Base-by-base conservation (phyloP, 1,140 invertebrate species). In the Camponotus vicinus region DNA sequence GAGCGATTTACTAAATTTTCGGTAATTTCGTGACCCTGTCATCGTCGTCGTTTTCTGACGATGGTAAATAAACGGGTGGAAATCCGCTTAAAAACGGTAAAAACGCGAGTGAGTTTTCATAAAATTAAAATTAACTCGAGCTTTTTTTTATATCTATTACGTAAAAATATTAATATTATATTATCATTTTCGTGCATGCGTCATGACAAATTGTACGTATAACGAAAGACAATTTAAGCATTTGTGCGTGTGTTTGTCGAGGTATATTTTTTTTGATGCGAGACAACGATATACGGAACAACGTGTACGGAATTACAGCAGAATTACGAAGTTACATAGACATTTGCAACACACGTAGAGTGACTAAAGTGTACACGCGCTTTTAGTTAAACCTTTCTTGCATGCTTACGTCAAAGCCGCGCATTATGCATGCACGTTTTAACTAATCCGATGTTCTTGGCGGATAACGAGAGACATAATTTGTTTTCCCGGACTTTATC, bases 371-470 rank as follows among this genome's bases (percentile, higher is more conserved):
- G 15, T 34, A 79, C 32, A 42, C 37, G 37, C 21, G 40, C 5
- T 82, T 52, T 59, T 27, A 71, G 37, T 9, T 21, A 52, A 69
- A 9, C 3, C n/a, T n/a, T 18, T 61, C 55, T 71, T 40, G 21
- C 64, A 64, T 21, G 37, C 67, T 73, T 82, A 82, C 67, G 67
- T 82, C 79, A 82, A 82, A 82, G 52, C 11, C 18, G 55, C 37
- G 52, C 40, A 59, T 82, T 82, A 82, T 73, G 67, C 55, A 82
- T 82, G 79, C 79, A 61, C 55, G 40, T 73, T 82, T 82, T 82
- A 59, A 73, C 79, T 71, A 82, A 82, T 82, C 55, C 55, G 67
- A 82, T 82, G 40, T 82, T 73, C 79, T 82, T 73, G 66, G 18
- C 27, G 79, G 79, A 82, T 82, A 82, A 82, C 79, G 55, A 73